Conservation (phyloP, 64 coral and sea anemone species). For the Montipora sp. region DNA sequence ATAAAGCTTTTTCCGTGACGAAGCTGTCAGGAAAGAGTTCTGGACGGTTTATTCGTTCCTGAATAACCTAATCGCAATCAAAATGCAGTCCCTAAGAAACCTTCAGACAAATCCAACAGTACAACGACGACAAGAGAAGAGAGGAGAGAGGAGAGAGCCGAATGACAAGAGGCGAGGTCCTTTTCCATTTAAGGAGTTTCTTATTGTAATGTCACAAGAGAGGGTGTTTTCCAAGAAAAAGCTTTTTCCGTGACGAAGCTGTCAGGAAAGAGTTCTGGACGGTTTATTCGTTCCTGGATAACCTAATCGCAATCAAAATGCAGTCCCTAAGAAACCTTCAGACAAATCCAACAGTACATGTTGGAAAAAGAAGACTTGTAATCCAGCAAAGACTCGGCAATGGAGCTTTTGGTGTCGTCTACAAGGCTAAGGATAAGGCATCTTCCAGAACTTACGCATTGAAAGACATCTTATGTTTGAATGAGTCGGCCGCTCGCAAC, state of each 20-base stretch:
- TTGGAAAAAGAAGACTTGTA: background rate
- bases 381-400: conserved; percentile 15
- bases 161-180: background rate
- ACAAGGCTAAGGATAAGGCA: background rate
- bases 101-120: too few relatives aligned
- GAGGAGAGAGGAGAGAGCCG: too few relatives aligned
- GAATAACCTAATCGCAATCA: too few relatives aligned
- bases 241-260: background rate
- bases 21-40: too few relatives aligned
- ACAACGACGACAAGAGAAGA: too few relatives aligned
- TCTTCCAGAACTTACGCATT: conserved; percentile 32
- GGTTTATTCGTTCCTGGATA: background rate
- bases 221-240: background rate
- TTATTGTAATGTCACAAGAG: too few relatives aligned
- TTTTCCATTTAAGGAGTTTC: background rate
- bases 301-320: background rate
- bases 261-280: too few relatives aligned
- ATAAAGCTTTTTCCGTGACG: too few relatives aligned
- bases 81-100: too few relatives aligned
- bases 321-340: background rate
- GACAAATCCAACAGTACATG: background rate
- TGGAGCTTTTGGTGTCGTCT: conserved; percentile 34
- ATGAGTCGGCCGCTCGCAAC: conserved; percentile 18
- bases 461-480: conserved; percentile 53
- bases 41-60: too few relatives aligned